Conservation (phyloP, 2,888 invertebrate genomes). For the Conops quadrifasciatus region DNA sequence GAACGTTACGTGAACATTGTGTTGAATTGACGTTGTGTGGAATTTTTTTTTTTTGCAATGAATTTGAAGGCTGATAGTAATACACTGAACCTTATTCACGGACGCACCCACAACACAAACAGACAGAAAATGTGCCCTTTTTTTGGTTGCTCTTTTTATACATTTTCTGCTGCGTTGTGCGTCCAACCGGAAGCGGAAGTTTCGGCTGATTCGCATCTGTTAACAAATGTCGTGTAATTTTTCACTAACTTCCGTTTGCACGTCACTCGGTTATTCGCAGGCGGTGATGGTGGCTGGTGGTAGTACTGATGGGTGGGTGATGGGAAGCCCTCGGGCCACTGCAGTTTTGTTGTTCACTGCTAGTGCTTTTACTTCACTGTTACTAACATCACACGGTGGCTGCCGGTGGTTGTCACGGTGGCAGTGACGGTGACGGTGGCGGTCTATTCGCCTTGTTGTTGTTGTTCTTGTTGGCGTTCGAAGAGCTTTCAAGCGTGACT, state of each 20-base stretch:
- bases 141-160: background rate
- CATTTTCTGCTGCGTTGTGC: slow-evolving; percentile 2
- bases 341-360: slow-evolving; percentile 13
- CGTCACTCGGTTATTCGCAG: slow-evolving; percentile 29
- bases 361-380: slow-evolving; percentile 21
- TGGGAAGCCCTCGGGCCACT: slow-evolving; percentile 10
- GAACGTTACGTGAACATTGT: background rate
- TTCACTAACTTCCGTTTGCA: slow-evolving; percentile 42
- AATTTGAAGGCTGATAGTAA: slow-evolving; percentile 8
- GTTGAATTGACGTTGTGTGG: too few relatives aligned
- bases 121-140: background rate
- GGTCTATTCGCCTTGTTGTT: slow-evolving; percentile 13
- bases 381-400: background rate
- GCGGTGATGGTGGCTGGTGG: background rate
- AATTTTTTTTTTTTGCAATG: background rate
- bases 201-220: slow-evolving; percentile 40
- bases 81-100: background rate
- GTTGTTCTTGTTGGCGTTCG: slow-evolving; percentile 6
- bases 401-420: slow-evolving; percentile 5
- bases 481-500: slow-evolving; percentile 23
- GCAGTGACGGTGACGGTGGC: background rate
- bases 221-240: slow-evolving; percentile 46
- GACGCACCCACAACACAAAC: background rate
- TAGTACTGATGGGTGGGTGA: too few relatives aligned
- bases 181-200: slow-evolving; percentile 36